Percentiles rank a stretch among this genome's conserved stretches.
Conservation (phyloP, 2,888 invertebrate genomes). For the Drosophila kanekoi region DNA sequence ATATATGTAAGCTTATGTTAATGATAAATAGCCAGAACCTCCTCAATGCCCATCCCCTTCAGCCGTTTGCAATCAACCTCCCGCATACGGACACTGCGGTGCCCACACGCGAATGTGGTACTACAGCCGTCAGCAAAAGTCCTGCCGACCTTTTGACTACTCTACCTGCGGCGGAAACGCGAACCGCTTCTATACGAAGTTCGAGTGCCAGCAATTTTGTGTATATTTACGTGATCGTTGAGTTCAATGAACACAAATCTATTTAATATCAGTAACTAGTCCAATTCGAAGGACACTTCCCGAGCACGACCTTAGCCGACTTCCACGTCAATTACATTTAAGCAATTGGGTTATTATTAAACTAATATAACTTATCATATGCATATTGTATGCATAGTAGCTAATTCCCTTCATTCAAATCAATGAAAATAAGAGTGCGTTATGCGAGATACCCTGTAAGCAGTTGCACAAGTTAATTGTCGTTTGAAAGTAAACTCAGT, state of each 20-base stretch:
- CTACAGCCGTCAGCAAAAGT: background rate
- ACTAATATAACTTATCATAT: too few relatives aligned
- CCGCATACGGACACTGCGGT: constrained; percentile 13
- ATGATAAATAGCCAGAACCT: background rate
- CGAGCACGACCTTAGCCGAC: too few relatives aligned
- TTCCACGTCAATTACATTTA: too few relatives aligned
- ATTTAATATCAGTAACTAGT: too few relatives aligned
- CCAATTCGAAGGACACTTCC: too few relatives aligned
- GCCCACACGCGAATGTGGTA: constrained; percentile 20
- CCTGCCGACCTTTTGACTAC: constrained; percentile 27
- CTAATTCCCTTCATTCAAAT: too few relatives aligned
- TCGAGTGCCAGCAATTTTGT: constrained; percentile 35
- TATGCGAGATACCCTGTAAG: too few relatives aligned
- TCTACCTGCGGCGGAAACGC: constrained; percentile 47
- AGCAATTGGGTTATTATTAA: too few relatives aligned
- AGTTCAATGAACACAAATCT: background rate
- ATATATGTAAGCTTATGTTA: constrained; percentile 2
- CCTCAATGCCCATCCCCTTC: background rate
- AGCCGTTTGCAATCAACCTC: constrained; percentile 28
- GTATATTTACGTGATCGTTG: background rate
- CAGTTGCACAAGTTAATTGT: too few relatives aligned
- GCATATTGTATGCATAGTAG: too few relatives aligned
- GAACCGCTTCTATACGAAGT: constrained; percentile 30
- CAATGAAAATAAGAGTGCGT: too few relatives aligned
- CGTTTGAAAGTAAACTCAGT: too few relatives aligned